Percentiles rank a stretch among this genome's conserved stretches.
phyloP scores from a whole-genome alignment of 2,113 vertebrate genomes.

The Sarotherodon lohbergeri region DNA sequence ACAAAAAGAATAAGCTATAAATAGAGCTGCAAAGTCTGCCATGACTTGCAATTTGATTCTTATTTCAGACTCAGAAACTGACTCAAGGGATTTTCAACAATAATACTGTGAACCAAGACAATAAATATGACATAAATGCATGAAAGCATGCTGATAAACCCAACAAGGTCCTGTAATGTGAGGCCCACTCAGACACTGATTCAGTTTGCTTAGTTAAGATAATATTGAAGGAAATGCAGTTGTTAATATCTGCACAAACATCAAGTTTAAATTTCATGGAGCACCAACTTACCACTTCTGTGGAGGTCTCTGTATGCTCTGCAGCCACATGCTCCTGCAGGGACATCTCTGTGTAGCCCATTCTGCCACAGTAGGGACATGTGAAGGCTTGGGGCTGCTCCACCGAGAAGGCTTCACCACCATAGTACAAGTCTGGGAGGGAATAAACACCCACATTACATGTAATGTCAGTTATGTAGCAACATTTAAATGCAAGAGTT shows the following conservation, averaged over 20 bases:
- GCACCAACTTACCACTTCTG: constrained; percentile 88
- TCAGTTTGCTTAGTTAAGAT: background rate
- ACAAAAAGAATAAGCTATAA: background rate
- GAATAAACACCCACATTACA: background rate
- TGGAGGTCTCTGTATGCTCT: constrained; percentile 96
- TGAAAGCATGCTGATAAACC: background rate
- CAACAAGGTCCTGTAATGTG: background rate
- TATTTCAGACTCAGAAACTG: background rate
- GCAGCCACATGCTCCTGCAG: constrained; percentile 98
- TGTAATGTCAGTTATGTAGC: background rate
- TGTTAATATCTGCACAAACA: background rate
- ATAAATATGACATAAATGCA: background rate
- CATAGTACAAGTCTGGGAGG: constrained; percentile 94
- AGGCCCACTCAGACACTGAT: background rate
- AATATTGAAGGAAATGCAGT: background rate
- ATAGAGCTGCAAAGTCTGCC: background rate
- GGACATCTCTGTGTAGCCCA: constrained; percentile 97
- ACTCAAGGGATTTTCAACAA: background rate
- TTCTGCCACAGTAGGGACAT: constrained; percentile 98
- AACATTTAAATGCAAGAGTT: background rate
- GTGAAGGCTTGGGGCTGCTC: constrained; percentile 98
- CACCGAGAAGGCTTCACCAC: constrained; percentile 97
- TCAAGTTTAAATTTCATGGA: background rate
- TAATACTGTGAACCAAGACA: background rate
- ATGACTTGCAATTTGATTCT: background rate